phyloP scores from a whole-genome alignment of 2,888 invertebrate genomes.

The Chironomus riparius region DNA sequence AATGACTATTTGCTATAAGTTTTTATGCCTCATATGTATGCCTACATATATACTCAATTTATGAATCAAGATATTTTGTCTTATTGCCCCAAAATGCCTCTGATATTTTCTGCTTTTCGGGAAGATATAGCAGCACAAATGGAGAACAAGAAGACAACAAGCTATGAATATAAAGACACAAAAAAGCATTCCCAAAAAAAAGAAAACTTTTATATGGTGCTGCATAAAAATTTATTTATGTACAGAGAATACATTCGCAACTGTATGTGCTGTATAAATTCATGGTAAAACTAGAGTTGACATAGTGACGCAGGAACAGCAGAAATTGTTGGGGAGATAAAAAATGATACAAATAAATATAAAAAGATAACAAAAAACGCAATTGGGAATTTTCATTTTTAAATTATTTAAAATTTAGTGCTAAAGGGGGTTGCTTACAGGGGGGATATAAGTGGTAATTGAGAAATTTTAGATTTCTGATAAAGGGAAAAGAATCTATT shows the following conservation, averaged over 20 bases:
- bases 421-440: too few relatives aligned
- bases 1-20: background rate
- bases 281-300: too few relatives aligned
- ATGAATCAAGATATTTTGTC: conserved; percentile 5
- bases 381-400: too few relatives aligned
- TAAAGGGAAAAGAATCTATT: too few relatives aligned
- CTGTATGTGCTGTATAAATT: too few relatives aligned
- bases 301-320: too few relatives aligned
- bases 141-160: background rate
- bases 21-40: background rate
- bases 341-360: too few relatives aligned
- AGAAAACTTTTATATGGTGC: background rate
- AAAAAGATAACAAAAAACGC: too few relatives aligned
- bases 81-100: background rate
- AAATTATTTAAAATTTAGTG: too few relatives aligned
- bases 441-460: too few relatives aligned
- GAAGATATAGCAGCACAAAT: background rate
- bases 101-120: background rate
- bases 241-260: background rate
- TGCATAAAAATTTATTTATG: background rate
- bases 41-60: background rate
- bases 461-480: too few relatives aligned
- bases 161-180: background rate
- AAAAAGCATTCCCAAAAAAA: background rate
- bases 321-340: too few relatives aligned